Conservation (phyloP, 2,888 invertebrate genomes). For the Leptopilina drosophilae region DNA sequence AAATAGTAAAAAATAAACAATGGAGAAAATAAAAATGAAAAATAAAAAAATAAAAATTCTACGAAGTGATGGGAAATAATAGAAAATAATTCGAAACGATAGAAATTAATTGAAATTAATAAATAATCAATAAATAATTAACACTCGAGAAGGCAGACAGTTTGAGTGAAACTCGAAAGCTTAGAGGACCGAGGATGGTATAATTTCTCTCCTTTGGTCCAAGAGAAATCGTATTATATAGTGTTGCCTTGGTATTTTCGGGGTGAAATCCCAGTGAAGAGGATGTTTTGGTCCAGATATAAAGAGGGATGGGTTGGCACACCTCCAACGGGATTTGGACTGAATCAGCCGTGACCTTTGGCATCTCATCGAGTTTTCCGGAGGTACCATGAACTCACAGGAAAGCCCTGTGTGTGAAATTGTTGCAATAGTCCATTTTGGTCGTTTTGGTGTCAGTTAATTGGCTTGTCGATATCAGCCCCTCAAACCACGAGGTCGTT, state of each 20-base stretch:
- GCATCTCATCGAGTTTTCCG: constrained; percentile 48
- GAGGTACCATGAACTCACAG: constrained; percentile 3
- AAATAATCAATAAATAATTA: too few species aligned
- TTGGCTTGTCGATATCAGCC: constrained; percentile 34
- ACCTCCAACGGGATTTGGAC: constrained; percentile 59
- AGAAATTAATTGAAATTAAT: too few species aligned
- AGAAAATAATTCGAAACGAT: too few species aligned
- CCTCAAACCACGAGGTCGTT: constrained; percentile 14
- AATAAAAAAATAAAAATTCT: too few species aligned
- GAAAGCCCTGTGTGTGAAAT: constrained; percentile 32
- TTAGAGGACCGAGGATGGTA: background rate
- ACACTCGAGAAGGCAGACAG: too few species aligned
- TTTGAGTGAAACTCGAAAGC: background rate
- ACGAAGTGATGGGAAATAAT: too few species aligned
- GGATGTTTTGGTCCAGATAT: background rate
- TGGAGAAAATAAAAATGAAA: too few species aligned
- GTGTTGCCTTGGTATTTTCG: background rate
- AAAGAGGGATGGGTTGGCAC: constrained; percentile 54
- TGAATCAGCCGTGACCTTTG: constrained; percentile 55
- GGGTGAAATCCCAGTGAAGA: background rate
- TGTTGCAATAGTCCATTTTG: constrained; percentile 36
- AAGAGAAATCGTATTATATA: too few species aligned
- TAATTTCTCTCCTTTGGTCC: constrained; percentile 12
- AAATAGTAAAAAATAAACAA: too few species aligned
- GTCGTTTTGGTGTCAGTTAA: constrained; percentile 39